Conservation (phyloP, 2,113 vertebrate species). For the Anolis sagrei region DNA sequence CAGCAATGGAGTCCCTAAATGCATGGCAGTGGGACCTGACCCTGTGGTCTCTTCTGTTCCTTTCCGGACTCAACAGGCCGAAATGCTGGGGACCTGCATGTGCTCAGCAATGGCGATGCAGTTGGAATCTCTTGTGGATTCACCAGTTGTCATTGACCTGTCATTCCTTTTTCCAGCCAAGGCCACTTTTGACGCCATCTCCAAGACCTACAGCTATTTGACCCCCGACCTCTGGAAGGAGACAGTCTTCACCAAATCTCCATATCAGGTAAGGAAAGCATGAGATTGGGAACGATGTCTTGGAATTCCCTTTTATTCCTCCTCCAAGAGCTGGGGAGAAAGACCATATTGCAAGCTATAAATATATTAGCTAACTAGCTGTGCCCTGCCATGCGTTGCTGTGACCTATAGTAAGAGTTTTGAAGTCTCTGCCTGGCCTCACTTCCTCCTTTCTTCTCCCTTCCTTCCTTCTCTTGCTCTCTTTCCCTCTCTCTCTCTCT, state of each 20-base stretch:
- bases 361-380: too few relatives aligned
- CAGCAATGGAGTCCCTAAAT: constrained; percentile 65
- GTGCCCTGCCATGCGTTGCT: too few relatives aligned
- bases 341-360: background rate
- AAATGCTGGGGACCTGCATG: background rate
- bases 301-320: background rate
- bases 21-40: constrained; percentile 60
- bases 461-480: too few relatives aligned
- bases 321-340: background rate
- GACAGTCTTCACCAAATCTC: constrained; percentile 96
- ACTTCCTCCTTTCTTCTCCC: too few relatives aligned
- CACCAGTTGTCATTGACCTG: fast-evolving
- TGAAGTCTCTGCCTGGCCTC: too few relatives aligned
- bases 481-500: too few relatives aligned
- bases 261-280: constrained; percentile 87
- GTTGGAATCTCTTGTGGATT: background rate
- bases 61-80: constrained; percentile 60
- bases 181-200: constrained; percentile 98
- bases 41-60: constrained; percentile 71
- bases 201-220: constrained; percentile 98
- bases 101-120: fast-evolving
- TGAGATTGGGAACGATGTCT: background rate
- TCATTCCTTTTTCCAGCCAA: constrained; percentile 80
- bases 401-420: too few relatives aligned
- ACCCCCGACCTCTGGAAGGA: constrained; percentile 99